These are phyloP conservation scores for Agelaius tricolor DNA, from an alignment of 2,113 vertebrate genomes.

Conservation along the genomic window DNA sequence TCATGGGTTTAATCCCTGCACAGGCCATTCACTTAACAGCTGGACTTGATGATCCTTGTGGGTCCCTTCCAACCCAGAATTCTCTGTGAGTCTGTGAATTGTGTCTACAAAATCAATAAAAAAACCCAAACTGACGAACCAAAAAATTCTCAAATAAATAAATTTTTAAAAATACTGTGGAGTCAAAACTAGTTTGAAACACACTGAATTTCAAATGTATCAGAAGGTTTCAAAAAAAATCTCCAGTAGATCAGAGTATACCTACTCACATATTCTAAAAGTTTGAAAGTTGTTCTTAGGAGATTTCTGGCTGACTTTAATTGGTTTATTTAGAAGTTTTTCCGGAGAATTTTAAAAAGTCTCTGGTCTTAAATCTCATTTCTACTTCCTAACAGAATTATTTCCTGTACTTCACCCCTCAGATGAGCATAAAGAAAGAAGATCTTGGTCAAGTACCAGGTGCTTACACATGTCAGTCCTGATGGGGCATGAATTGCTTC, in stretches of 20 bases:
- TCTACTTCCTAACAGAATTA: background rate
- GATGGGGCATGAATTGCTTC: background rate
- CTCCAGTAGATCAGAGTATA: background rate
- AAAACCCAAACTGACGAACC: background rate
- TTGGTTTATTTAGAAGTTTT: background rate
- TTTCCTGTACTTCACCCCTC: background rate
- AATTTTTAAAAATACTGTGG: background rate
- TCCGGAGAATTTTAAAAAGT: background rate
- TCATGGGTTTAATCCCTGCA: background rate
- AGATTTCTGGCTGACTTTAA: background rate
- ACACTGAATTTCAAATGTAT: background rate
- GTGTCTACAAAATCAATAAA: background rate
- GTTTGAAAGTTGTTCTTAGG: background rate
- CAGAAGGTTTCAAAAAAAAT: background rate
- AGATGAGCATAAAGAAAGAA: background rate
- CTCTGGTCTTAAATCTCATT: background rate
- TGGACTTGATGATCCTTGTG: background rate
- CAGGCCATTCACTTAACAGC: background rate
- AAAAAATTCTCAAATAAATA: background rate
- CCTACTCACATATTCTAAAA: background rate
- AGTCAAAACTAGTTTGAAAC: background rate
- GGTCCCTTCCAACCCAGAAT: background rate
- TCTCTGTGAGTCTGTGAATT: background rate
- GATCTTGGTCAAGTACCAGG: background rate
- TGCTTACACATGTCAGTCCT: background rate